Conservation (phyloP, 2,888 invertebrate species). For the Trissolcus brochymenae region DNA sequence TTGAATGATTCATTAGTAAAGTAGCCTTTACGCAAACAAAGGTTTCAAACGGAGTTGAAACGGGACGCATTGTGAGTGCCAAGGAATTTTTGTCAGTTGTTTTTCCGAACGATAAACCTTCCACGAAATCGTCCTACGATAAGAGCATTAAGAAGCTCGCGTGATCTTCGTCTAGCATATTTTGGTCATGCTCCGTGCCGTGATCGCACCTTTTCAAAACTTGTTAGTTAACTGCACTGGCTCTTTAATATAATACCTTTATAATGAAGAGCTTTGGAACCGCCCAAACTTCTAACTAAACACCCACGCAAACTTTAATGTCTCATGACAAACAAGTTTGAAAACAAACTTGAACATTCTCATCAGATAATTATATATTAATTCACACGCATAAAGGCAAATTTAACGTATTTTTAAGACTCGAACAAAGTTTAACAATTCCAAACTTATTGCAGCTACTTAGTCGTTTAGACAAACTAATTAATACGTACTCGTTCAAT, state of each 20-base stretch:
- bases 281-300: too few species aligned
- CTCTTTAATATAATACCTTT: conserved; percentile 25
- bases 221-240: conserved; percentile 38
- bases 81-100: conserved; percentile 50
- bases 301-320: too few species aligned
- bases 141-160: conserved; percentile 49
- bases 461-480: too few species aligned
- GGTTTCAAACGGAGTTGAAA: conserved; percentile 30
- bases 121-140: conserved; percentile 45
- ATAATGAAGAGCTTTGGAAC: too few species aligned
- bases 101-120: conserved; percentile 43
- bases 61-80: conserved; percentile 32
- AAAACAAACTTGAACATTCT: too few species aligned
- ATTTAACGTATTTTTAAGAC: too few species aligned
- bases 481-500: too few species aligned
- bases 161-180: conserved; percentile 42
- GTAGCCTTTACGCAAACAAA: conserved; percentile 40
- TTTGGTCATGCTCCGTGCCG: conserved; percentile 38
- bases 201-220: conserved; percentile 25
- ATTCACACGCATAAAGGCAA: too few species aligned
- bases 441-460: too few species aligned
- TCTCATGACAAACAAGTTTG: too few species aligned
- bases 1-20: conserved; percentile 28
- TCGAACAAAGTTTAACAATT: too few species aligned
- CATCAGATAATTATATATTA: too few species aligned